Conservation (phyloP, 2,888 invertebrate genomes). For the Epirrhoe tristata region DNA sequence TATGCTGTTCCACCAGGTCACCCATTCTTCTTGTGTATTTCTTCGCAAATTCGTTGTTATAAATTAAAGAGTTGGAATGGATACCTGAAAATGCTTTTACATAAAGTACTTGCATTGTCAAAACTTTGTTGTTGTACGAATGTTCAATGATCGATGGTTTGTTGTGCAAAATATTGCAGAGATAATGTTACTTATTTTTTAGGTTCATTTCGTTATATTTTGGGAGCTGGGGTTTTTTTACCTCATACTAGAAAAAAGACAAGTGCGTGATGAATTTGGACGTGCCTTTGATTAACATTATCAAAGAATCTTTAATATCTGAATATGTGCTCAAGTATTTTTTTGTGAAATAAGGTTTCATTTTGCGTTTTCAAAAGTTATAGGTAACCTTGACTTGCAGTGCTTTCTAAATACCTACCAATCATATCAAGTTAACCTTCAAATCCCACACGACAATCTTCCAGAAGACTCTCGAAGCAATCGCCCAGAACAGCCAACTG, state of each 20-base stretch:
- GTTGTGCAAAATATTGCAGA: constrained; percentile 5
- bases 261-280: too few species aligned
- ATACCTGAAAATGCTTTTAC: constrained; percentile 53
- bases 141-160: constrained; percentile 29
- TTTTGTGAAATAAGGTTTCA: too few species aligned
- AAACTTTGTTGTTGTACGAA: constrained; percentile 26
- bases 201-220: too few species aligned
- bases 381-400: too few species aligned
- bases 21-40: constrained; percentile 61
- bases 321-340: too few species aligned
- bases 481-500: constrained; percentile 66
- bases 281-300: too few species aligned
- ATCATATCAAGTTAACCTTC: constrained; percentile 44
- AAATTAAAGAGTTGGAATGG: constrained; percentile 47
- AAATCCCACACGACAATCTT: constrained; percentile 55
- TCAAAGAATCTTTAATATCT: too few species aligned
- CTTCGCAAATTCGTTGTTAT: constrained; percentile 54
- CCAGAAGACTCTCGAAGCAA: constrained; percentile 66
- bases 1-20: constrained; percentile 69
- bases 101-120: constrained; percentile 28
- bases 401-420: too few species aligned
- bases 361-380: too few species aligned
- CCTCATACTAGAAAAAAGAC: too few species aligned
- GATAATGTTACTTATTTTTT: background rate
- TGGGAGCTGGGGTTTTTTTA: too few species aligned